phyloP scores from a whole-genome alignment of 2,888 invertebrate genomes.

The Anthophora plumipes region DNA sequence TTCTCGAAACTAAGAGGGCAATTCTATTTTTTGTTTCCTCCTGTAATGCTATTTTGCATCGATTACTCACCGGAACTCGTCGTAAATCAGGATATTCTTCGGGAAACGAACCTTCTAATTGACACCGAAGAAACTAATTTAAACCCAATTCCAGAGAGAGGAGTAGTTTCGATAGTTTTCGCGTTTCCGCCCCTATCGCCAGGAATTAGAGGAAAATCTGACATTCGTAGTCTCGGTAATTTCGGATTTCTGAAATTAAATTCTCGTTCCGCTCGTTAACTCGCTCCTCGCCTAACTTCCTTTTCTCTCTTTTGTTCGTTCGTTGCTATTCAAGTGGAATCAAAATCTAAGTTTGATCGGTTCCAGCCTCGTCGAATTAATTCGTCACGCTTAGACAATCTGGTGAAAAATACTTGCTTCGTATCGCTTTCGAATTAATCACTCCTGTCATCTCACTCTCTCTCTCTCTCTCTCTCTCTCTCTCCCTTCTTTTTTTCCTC shows the following conservation, averaged over 20 bases:
- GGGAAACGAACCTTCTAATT: constrained; percentile 1
- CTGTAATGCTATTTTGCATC: not conserved
- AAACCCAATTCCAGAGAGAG: constrained; percentile 2
- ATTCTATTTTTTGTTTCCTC: not conserved
- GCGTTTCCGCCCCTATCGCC: constrained; percentile 4
- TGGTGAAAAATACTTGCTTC: not conserved
- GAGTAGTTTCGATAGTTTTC: constrained; percentile 10
- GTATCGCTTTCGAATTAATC: constrained; percentile 29
- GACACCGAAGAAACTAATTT: constrained; percentile 29
- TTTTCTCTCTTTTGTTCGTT: constrained; percentile 18
- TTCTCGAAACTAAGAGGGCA: not conserved
- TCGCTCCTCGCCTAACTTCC: not conserved
- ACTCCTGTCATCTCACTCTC: no score
- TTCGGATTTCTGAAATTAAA: constrained; percentile 50
- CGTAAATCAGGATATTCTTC: constrained; percentile 1
- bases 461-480: no score
- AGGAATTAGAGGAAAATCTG: constrained; percentile 34
- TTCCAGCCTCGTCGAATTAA: constrained; percentile 28
- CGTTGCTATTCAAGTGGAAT: constrained; percentile 29
- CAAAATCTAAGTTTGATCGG: constrained; percentile 47
- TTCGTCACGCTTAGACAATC: constrained; percentile 21
- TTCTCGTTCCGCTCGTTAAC: constrained; percentile 35
- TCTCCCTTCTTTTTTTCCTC: not conserved
- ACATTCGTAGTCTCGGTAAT: constrained; percentile 39
- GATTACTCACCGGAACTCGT: not conserved